These are phyloP conservation scores for Chrysodeixis includens DNA, from an alignment of 2,888 invertebrate genomes.

Conservation along the genomic window DNA sequence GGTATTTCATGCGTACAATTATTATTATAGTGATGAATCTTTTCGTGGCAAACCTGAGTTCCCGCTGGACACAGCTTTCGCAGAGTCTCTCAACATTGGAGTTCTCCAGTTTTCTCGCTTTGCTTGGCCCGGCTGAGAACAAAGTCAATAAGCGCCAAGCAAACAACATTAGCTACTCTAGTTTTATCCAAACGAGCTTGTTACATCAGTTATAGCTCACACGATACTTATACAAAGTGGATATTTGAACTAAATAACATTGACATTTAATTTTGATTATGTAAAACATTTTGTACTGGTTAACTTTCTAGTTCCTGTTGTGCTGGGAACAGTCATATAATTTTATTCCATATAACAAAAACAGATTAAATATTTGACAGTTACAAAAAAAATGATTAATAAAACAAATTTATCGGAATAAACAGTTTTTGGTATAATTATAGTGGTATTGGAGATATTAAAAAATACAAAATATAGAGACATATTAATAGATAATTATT, in stretches of 20 bases:
- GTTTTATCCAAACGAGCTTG: conserved; percentile 29
- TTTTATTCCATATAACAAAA: too few species aligned
- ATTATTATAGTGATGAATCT: conserved; percentile 66
- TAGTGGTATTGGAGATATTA: too few species aligned
- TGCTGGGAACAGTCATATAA: too few species aligned
- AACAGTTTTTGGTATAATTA: too few species aligned
- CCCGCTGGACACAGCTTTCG: conserved; percentile 74
- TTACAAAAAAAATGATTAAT: too few species aligned
- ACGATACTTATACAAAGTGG: neutral
- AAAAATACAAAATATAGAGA: too few species aligned
- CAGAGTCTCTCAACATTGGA: conserved; percentile 67
- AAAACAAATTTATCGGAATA: too few species aligned
- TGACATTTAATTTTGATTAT: neutral
- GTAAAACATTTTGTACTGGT: too few species aligned
- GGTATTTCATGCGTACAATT: conserved; percentile 69
- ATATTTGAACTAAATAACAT: neutral
- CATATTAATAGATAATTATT: too few species aligned
- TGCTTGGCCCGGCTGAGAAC: conserved; percentile 83
- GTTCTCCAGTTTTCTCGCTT: conserved; percentile 72
- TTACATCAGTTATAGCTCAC: neutral
- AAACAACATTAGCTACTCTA: conserved; percentile 70
- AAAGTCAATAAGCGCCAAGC: conserved; percentile 84
- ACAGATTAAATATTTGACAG: too few species aligned
- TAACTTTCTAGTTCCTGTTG: too few species aligned
- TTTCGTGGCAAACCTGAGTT: conserved; percentile 79